A percentile compares a stretch with the other conserved stretches of the same genome.
phyloP scores from a whole-genome alignment of 2,113 vertebrate species.

The Pterocles gutturalis region DNA sequence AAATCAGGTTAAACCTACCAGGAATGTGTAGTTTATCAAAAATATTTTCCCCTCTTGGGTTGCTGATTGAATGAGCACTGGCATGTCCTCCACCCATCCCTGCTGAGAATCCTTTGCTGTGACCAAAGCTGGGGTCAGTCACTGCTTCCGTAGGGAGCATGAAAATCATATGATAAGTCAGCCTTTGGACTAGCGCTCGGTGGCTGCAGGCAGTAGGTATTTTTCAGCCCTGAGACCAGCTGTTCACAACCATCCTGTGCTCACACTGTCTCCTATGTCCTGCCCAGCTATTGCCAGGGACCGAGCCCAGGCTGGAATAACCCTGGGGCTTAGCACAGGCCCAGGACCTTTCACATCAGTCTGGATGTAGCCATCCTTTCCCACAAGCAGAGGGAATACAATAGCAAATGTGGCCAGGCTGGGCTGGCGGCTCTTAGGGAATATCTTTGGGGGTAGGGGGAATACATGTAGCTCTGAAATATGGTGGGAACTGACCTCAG shows the following conservation, averaged over 20 bases:
- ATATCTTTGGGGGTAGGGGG: not conserved
- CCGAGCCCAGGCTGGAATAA: not conserved
- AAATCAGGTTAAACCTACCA: not conserved
- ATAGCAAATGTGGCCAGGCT: not conserved
- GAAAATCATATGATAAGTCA: not conserved
- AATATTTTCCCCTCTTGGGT: not conserved
- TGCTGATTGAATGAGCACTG: not conserved
- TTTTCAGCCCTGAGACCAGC: not conserved
- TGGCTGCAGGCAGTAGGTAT: too few species aligned
- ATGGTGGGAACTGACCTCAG: not conserved
- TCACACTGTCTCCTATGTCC: not conserved
- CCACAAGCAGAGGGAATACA: not conserved
- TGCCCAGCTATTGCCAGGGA: not conserved
- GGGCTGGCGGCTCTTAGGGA: too few species aligned
- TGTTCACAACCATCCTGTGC: not conserved
- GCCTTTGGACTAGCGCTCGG: rapidly evolving
- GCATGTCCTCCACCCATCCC: not conserved
- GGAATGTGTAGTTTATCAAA: not conserved
- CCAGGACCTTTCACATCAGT: not conserved
- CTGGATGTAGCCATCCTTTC: not conserved
- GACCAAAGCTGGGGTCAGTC: not conserved
- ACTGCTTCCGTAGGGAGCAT: not conserved
- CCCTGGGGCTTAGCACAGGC: not conserved
- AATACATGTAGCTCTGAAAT: not conserved
- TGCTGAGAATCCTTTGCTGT: not conserved